phyloP scores from a whole-genome alignment of 37 sponge, comb jelly and placozoan genomes.

The Oopsacas minuta region DNA sequence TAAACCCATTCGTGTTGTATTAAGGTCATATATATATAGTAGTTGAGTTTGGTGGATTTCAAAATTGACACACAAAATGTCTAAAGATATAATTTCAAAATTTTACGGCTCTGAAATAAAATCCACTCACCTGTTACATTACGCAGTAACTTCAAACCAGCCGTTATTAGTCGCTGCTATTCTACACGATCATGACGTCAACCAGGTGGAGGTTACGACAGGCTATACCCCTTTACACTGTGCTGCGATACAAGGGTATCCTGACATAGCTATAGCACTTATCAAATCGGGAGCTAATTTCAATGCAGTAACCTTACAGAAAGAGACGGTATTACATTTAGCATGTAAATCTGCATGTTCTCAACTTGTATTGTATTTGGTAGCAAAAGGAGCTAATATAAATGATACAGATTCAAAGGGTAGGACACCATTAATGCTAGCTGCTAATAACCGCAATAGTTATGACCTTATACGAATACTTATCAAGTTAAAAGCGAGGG shows the following conservation, averaged over 20 bases:
- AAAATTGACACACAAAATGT: background rate
- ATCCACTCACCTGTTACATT: background rate
- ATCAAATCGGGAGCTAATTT: background rate
- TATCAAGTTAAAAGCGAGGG: background rate
- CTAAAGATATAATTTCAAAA: background rate
- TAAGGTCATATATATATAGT: no score
- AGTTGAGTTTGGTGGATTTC: no score
- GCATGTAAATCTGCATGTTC: background rate
- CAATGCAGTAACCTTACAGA: background rate
- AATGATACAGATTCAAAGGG: background rate
- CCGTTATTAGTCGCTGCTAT: background rate
- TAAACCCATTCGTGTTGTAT: slow-evolving; percentile 15
- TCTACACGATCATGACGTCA: background rate
- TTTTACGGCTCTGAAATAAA: background rate
- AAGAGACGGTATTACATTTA: background rate
- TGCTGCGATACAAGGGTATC: background rate
- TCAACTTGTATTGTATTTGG: background rate
- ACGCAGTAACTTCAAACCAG: background rate
- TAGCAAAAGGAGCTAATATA: background rate
- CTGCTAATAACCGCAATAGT: background rate
- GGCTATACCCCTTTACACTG: slow-evolving; percentile 1
- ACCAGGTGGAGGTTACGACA: background rate
- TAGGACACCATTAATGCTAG: background rate
- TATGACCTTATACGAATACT: background rate
- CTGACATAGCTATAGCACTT: background rate